Evolutionary conservation across 2,113 vertebrate species (phyloP), one percentile per base, ranked within the genome.

Genomic region (Rhynchomys soricoides): DNA sequence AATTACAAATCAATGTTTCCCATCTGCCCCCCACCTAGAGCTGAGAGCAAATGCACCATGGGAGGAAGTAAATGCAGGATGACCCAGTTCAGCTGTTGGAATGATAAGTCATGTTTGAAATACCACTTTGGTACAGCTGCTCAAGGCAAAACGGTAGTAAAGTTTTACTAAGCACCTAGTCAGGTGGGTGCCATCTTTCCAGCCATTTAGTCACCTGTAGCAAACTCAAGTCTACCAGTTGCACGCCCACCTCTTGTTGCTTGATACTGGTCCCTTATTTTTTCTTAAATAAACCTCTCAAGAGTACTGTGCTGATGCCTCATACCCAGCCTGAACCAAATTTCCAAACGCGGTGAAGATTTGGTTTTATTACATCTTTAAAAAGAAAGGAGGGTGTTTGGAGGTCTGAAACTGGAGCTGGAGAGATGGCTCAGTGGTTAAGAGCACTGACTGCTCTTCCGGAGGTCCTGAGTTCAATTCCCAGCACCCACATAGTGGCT

Each of bases 91-190:
- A 62, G 83, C 74, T 74, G 40, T 3, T 87, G 78, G 68, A 74
- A 71, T 43, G 34, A n/a, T 13, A 31, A 66, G 48, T 79, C 88
- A 74, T 34, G n/a, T 93, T 66, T 89, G 62, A 87, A 74, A 96
- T 52, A 88, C 55, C 48, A 77, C n/a, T 86, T 90, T 68, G 90
- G 90, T 86, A 43, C 52, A 88, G 75, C 87, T 95, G 87, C 90
- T 79, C 70, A 90, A 85, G 75, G 75, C 57, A 87, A 93, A 83
- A 26, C 43, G 59, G 70, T 7, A 5, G 74, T 90, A 37, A 93
- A 68, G 73, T 37, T 91, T 93, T 83, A 74, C 83, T 55, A 52
- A 92, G 62, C 66, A 55, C 34, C 74, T 74, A 19, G 57, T 57
- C 0, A 0, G n/a, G 7, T 29, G 34, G 88, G 87, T 43, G 13